phyloP scores from a whole-genome alignment of 2,113 vertebrate genomes.

The Struthidea cinerea region DNA sequence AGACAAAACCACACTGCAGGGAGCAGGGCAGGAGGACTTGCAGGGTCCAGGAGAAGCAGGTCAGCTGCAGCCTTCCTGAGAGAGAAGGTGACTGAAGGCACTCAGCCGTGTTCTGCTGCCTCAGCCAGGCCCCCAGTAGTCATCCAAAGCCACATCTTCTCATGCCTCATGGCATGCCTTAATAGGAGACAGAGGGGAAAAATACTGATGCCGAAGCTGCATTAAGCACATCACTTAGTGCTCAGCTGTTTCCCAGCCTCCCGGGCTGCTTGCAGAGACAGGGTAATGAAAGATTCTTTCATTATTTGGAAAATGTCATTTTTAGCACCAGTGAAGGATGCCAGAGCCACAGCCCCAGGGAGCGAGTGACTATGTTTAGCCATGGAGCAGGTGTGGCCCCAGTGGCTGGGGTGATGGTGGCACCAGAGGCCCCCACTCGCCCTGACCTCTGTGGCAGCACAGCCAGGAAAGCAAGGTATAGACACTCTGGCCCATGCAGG shows the following conservation, averaged over 20 bases:
- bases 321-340: not conserved
- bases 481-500: not conserved
- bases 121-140: not conserved
- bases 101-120: not conserved
- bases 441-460: not conserved
- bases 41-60: not conserved
- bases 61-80: not conserved
- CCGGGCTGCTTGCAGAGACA: not conserved
- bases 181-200: not conserved
- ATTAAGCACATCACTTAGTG: not conserved
- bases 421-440: rapidly evolving
- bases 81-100: not conserved
- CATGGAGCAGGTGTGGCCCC: not conserved
- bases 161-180: not conserved
- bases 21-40: not conserved
- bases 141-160: not conserved
- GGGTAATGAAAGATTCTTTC: not conserved
- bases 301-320: not conserved
- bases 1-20: not conserved
- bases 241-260: not conserved
- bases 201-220: not conserved
- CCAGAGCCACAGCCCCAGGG: not conserved
- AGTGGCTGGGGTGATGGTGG: not conserved
- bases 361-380: not conserved
- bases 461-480: not conserved